Conservation (phyloP, 2,888 invertebrate species). For the Endotricha flammealis region DNA sequence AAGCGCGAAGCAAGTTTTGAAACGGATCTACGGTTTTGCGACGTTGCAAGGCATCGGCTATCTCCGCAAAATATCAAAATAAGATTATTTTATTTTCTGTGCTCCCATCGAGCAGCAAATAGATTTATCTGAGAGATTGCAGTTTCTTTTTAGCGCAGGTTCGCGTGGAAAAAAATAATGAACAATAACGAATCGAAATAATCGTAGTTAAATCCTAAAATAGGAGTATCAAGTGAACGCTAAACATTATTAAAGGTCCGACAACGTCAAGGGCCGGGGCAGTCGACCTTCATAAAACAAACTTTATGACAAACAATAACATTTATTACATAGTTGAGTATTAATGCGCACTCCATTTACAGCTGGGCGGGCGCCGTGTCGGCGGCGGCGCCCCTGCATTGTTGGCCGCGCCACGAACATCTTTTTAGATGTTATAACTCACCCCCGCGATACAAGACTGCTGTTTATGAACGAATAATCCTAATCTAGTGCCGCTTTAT, state of each 20-base stretch:
- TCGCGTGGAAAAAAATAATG: slow-evolving; percentile 19
- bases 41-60: slow-evolving; percentile 40
- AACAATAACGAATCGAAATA: slow-evolving; percentile 36
- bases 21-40: slow-evolving; percentile 52
- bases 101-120: slow-evolving; percentile 29
- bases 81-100: slow-evolving; percentile 51
- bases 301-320: slow-evolving; percentile 75
- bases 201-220: slow-evolving; percentile 40
- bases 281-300: slow-evolving; percentile 68
- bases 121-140: neutral
- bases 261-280: slow-evolving; percentile 43
- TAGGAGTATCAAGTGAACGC: slow-evolving; percentile 45
- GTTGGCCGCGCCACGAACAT: slow-evolving; percentile 47
- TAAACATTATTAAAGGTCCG: slow-evolving; percentile 63
- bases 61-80: slow-evolving; percentile 56
- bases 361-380: slow-evolving; percentile 52
- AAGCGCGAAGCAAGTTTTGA: slow-evolving; percentile 58
- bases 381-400: slow-evolving; percentile 40
- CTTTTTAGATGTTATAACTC: slow-evolving; percentile 34
- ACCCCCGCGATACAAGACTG: slow-evolving; percentile 27
- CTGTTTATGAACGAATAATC: slow-evolving; percentile 42
- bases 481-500: slow-evolving; percentile 39
- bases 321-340: slow-evolving; percentile 72
- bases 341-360: slow-evolving; percentile 69
- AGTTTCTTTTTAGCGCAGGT: neutral